Conservation (phyloP, 1,140 invertebrate species). For the Drosophila jambulina region DNA sequence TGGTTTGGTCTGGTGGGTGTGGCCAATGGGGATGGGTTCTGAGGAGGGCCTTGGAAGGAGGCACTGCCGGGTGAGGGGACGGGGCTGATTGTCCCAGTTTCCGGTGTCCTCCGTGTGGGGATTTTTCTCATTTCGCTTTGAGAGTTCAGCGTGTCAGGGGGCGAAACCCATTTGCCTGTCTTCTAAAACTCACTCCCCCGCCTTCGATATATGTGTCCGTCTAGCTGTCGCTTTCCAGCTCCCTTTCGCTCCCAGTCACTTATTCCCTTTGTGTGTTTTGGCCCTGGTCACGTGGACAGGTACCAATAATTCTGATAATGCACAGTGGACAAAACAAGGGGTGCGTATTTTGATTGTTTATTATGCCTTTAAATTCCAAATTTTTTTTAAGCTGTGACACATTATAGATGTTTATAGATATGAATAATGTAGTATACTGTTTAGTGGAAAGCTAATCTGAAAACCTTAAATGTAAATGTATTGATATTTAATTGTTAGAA, state of each 20-base stretch:
- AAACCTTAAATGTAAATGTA: too few species aligned
- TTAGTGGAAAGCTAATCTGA: too few species aligned
- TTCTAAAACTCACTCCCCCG: slow-evolving; percentile 33
- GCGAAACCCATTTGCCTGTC: slow-evolving; percentile 75
- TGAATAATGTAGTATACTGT: too few species aligned
- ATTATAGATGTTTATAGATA: neutral
- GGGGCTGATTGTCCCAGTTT: slow-evolving; percentile 69
- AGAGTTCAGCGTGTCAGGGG: slow-evolving; percentile 80
- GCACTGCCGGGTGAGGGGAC: neutral
- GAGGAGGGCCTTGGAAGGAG: slow-evolving; percentile 12
- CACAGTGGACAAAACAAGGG: slow-evolving; percentile 24
- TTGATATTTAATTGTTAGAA: too few species aligned
- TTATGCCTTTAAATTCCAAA: neutral
- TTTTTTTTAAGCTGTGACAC: neutral
- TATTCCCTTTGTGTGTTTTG: slow-evolving; percentile 45
- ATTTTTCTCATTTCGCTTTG: slow-evolving; percentile 77
- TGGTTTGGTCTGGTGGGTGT: slow-evolving; percentile 12
- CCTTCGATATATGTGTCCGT: slow-evolving; percentile 1
- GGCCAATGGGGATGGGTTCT: slow-evolving; percentile 16
- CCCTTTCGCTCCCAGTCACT: slow-evolving; percentile 23
- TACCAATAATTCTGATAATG: slow-evolving; percentile 78
- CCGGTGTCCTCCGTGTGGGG: slow-evolving; percentile 71
- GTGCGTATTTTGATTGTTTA: neutral
- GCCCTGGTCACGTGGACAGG: slow-evolving; percentile 70
- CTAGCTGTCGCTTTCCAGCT: slow-evolving; percentile 11